Base-by-base conservation (phyloP, 2,797 vertebrate species). In the Gorsachius magnificus region DNA sequence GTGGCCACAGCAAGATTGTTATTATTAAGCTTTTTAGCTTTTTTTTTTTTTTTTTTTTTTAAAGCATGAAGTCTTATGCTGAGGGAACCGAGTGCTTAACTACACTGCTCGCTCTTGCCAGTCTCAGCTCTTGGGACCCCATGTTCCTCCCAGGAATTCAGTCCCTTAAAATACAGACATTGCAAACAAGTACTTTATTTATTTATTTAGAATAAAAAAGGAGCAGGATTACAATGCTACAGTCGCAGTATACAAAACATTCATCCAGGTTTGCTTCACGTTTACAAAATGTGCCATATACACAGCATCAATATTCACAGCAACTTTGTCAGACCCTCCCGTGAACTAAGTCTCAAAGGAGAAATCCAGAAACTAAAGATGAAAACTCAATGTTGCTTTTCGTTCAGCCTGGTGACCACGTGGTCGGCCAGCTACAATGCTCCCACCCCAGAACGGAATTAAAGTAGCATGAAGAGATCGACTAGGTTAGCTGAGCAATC, bases 131-230 rank as follows among this genome's bases (percentile, higher is more conserved):
- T 10, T 24, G 36, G 36, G 18, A 57, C 26, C 18, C 41, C 12
- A 5, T 2, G 12, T 33, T 29, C 35, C 82, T 68, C 58, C 65
- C 41, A 64, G 36, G 22, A 91, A 33, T 16, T 45, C 56, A 68
- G 18, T 63, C 60, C 18, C 68, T 65, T 54, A 63, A 88, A 12
- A 86, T 24, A 91, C n/a, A 68, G 24, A 4, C 35, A 3, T 89
- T 86, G 68, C 77, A 93, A 88, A 75, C 29, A 31, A 41, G 58
- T 78, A 58, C 48, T 61, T 88, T 43, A 31, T 77, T 90, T 92
- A 46, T 97, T 96, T 95, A 97, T 96, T 97, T 92, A 74, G 71
- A 92, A 94, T 95, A 76, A 93, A 94, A 93, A 97, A 83, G 58
- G 94, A 85, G 87, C 50, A 63, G 92, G 92, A 46, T 94, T 95